phyloP scores from a whole-genome alignment of 2,113 vertebrate species.

The Gobio gobio region DNA sequence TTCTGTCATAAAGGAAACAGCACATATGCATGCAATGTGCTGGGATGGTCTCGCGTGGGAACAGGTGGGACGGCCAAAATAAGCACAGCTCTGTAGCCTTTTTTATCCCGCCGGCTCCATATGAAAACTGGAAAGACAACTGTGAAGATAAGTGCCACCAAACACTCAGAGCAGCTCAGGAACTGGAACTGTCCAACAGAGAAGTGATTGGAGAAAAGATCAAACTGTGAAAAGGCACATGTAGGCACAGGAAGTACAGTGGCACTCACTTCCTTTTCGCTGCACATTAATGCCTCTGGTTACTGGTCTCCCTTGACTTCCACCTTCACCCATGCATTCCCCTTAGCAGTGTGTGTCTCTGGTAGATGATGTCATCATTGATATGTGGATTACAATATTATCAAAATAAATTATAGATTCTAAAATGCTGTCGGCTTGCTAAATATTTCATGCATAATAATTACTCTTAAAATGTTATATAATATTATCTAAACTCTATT shows the following conservation, averaged over 20 bases:
- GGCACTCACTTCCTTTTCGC: constrained; percentile 42
- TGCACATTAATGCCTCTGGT: constrained; percentile 31
- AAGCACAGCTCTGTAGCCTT: constrained; percentile 35
- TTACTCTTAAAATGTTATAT: not conserved
- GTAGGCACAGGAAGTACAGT: constrained; percentile 27
- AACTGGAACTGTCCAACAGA: constrained; percentile 35
- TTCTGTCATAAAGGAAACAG: constrained; percentile 32
- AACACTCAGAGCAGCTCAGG: constrained; percentile 27
- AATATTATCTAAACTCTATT: not conserved
- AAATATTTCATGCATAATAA: not conserved
- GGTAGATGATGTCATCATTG: constrained; percentile 74
- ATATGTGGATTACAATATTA: constrained; percentile 70
- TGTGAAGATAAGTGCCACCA: constrained; percentile 42
- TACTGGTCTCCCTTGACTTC: constrained; percentile 7
- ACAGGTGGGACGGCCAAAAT: constrained; percentile 43
- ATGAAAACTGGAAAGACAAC: constrained; percentile 37
- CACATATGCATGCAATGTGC: not conserved
- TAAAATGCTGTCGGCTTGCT: constrained; percentile 21
- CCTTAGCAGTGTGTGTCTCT: constrained; percentile 66
- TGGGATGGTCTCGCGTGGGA: constrained; percentile 25
- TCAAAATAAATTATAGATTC: constrained; percentile 68
- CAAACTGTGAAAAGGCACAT: constrained; percentile 57
- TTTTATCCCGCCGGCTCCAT: constrained; percentile 6
- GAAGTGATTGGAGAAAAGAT: constrained; percentile 30
- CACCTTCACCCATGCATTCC: constrained; percentile 47